Conservation (phyloP, 2,113 vertebrate genomes). For the Typhlomys cinereus region DNA sequence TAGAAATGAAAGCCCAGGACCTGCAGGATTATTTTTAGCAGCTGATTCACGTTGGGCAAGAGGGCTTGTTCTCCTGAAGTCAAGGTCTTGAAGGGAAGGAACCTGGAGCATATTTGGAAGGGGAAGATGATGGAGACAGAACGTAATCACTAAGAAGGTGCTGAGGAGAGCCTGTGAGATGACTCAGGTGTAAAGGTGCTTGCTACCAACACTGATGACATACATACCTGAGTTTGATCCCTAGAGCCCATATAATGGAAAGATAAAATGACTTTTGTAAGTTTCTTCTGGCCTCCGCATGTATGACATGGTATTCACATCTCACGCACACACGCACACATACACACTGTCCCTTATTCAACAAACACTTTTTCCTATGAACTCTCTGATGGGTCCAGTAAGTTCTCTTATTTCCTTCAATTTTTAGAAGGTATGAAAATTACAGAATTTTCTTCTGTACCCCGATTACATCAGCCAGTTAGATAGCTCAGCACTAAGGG, state of each 20-base stretch:
- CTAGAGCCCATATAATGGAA: no score
- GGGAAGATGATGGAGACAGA: background rate
- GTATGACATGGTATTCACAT: no score
- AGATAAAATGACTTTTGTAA: background rate
- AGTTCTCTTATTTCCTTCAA: background rate
- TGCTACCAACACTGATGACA: no score
- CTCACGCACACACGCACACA: background rate
- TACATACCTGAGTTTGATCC: no score
- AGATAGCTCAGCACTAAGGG: background rate
- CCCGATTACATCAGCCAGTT: background rate
- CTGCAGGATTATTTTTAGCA: background rate
- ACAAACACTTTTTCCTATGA: background rate
- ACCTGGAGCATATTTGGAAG: background rate
- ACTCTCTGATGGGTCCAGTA: background rate
- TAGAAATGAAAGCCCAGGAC: background rate
- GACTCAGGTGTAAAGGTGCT: no score
- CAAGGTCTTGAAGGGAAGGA: background rate
- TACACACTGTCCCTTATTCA: no score
- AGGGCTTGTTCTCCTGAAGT: background rate
- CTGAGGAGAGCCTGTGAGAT: no score
- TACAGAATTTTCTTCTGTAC: background rate
- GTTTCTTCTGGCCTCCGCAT: no score
- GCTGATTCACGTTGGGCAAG: background rate
- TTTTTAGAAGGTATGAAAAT: background rate
- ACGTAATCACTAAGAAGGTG: background rate